Conservation (phyloP, 2,113 vertebrate genomes). For the Lagopus muta region DNA sequence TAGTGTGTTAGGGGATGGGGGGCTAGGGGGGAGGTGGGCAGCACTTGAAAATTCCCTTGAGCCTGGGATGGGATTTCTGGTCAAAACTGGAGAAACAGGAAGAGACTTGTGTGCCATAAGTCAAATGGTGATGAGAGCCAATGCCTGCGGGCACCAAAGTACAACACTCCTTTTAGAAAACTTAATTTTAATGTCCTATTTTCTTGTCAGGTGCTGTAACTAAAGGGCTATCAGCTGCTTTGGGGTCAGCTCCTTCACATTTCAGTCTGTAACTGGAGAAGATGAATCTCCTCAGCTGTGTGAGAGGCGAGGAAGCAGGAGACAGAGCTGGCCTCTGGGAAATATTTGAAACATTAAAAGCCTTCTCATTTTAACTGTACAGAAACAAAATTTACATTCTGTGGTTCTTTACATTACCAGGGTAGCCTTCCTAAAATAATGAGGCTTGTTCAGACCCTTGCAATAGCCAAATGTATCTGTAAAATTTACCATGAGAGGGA, state of each 20-base stretch:
- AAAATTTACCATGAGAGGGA: not conserved
- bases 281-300: not conserved
- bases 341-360: not conserved
- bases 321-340: not conserved
- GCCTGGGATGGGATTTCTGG: rapidly evolving
- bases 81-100: not conserved
- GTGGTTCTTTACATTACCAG: not conserved
- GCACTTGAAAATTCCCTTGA: not conserved
- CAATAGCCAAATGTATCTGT: not conserved
- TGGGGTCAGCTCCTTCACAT: not conserved
- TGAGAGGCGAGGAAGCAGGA: not conserved
- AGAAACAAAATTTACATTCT: not conserved
- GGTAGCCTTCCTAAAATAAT: not conserved
- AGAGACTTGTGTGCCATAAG: not conserved
- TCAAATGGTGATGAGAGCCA: not conserved
- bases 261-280: not conserved
- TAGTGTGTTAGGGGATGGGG: not conserved
- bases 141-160: not conserved
- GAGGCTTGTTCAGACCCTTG: not conserved
- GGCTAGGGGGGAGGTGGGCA: no score
- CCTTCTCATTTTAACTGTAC: not conserved
- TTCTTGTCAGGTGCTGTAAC: not conserved
- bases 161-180: not conserved
- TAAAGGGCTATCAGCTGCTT: not conserved
- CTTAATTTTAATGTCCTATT: not conserved